Conservation (phyloP, 1,140 invertebrate species). For the Pachypeltis micranthus region DNA sequence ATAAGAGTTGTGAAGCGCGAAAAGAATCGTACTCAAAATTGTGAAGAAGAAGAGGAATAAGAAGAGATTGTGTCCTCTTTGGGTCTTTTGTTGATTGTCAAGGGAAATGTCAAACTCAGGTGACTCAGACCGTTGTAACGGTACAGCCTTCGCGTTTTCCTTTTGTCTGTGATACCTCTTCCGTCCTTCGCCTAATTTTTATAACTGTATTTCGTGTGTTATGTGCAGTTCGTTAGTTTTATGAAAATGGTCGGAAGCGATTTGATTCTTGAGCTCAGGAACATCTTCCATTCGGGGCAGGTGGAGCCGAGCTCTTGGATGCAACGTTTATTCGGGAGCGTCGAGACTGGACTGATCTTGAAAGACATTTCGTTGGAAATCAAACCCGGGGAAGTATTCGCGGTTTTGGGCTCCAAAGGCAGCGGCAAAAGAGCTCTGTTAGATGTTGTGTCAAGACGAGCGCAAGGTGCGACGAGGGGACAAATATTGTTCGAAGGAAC, state of each 20-base stretch:
- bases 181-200: too few species aligned
- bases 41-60: too few species aligned
- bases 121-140: too few species aligned
- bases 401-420: slow-evolving; percentile 82
- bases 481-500: slow-evolving; percentile 76
- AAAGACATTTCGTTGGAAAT: slow-evolving; percentile 84
- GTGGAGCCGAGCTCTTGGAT: slow-evolving; percentile 66
- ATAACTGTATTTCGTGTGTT: too few species aligned
- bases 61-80: too few species aligned
- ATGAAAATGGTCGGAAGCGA: slow-evolving; percentile 61
- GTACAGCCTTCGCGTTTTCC: too few species aligned
- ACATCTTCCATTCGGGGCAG: slow-evolving; percentile 79
- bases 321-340: slow-evolving; percentile 60
- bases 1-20: too few species aligned
- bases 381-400: slow-evolving; percentile 80
- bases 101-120: too few species aligned
- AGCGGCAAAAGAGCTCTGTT: slow-evolving; percentile 81
- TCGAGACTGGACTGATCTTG: slow-evolving; percentile 70
- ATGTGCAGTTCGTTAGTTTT: too few species aligned
- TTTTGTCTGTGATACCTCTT: too few species aligned
- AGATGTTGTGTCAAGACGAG: slow-evolving; percentile 76
- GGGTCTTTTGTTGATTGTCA: too few species aligned
- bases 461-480: slow-evolving; percentile 58
- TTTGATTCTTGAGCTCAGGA: slow-evolving; percentile 73
- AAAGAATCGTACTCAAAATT: too few species aligned